Evolutionary conservation across 2,888 invertebrate genomes (phyloP).

Genomic region (Xylota sylvarum): DNA sequence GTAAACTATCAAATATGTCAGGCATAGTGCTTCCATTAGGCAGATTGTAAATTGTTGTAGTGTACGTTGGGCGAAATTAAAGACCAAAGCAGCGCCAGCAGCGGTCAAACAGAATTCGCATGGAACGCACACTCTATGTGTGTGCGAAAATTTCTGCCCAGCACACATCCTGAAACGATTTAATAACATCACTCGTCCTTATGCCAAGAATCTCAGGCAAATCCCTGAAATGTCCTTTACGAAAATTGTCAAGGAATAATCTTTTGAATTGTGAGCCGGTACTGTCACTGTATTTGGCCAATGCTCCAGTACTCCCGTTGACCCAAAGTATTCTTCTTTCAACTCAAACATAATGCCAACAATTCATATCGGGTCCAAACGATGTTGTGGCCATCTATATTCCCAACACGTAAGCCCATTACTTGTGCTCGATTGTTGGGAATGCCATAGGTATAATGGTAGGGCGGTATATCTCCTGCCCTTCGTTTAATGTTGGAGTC

Average conservation of each 20-base stretch:
- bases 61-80: conserved; percentile 4
- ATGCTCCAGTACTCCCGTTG: conserved; percentile 18
- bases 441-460: conserved; percentile 7
- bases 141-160: neutral
- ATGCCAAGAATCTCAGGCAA: conserved; percentile 37
- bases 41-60: conserved; percentile 37
- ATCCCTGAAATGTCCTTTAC: conserved; percentile 38
- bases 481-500: neutral
- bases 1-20: conserved; percentile 14
- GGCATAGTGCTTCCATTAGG: conserved; percentile 27
- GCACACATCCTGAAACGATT: conserved; percentile 20
- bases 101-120: neutral
- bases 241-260: conserved; percentile 45
- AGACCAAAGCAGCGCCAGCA: conserved; percentile 15
- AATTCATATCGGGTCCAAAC: conserved; percentile 31
- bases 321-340: conserved; percentile 15
- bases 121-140: neutral
- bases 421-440: conserved; percentile 42
- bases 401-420: conserved; percentile 51
- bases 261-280: conserved; percentile 31
- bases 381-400: conserved; percentile 10
- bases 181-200: conserved; percentile 54
- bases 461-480: neutral
- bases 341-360: conserved; percentile 36
- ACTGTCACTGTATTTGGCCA: conserved; percentile 18